Conservation (phyloP, 2,888 invertebrate species). For the Ophion costatus region DNA sequence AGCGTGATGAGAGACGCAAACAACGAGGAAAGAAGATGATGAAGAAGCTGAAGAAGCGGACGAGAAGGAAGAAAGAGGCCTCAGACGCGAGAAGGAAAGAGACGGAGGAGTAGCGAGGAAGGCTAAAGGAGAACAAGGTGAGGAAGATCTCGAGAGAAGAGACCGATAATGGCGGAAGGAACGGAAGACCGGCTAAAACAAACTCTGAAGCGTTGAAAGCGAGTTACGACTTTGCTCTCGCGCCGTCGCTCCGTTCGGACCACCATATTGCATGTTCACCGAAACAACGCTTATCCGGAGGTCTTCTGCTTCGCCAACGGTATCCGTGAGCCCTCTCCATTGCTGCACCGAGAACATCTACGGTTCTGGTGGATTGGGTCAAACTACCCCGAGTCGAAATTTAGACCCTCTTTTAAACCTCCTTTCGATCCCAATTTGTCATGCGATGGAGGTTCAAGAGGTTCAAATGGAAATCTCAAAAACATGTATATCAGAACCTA, state of each 20-base stretch:
- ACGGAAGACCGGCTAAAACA: conserved; percentile 72
- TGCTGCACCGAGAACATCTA: not conserved
- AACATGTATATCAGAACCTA: too few species aligned
- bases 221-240: conserved; percentile 63
- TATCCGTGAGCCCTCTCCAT: not conserved
- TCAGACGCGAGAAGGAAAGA: too few species aligned
- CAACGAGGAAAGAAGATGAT: not conserved
- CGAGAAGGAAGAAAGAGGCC: not conserved
- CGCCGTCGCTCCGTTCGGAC: conserved; percentile 40
- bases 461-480: too few species aligned
- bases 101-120: not conserved
- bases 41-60: conserved; percentile 48
- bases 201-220: conserved; percentile 70
- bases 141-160: conserved; percentile 57
- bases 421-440: too few species aligned
- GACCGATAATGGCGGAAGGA: conserved; percentile 68
- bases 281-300: not conserved
- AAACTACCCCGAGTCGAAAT: too few species aligned
- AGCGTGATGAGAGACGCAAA: conserved; percentile 57
- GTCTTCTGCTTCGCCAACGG: not conserved
- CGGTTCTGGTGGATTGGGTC: too few species aligned
- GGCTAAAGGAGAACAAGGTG: conserved; percentile 47
- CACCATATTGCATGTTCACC: conserved; percentile 26
- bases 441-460: too few species aligned
- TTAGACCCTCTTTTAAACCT: too few species aligned